Evolutionary conservation across 2,113 vertebrate species (phyloP).

Genomic region (Cyanoderma ruficeps): DNA sequence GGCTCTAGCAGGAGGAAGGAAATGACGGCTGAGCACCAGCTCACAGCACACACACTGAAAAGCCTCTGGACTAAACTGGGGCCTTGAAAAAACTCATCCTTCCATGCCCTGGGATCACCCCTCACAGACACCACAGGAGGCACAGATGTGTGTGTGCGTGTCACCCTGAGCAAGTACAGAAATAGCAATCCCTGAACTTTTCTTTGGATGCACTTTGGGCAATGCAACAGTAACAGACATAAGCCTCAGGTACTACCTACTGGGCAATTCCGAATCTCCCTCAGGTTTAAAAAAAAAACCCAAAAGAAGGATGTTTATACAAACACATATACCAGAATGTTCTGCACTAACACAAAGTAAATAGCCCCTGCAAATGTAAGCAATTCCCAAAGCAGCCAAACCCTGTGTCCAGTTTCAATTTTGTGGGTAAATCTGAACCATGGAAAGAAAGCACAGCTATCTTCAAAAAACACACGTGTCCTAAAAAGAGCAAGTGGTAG

Average conservation of each 20-base stretch:
- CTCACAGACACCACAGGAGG: not conserved
- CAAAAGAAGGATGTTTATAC: not conserved
- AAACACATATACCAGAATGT: not conserved
- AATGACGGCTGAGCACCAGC: constrained; percentile 5
- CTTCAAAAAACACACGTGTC: not conserved
- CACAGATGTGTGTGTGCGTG: accelerated
- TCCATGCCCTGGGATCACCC: not conserved
- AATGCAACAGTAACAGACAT: not conserved
- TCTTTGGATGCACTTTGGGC: not conserved
- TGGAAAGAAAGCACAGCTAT: not conserved
- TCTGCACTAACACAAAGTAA: not conserved
- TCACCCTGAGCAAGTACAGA: not conserved
- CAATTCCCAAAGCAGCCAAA: not conserved
- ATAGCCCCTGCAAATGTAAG: not conserved
- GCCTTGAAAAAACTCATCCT: not conserved
- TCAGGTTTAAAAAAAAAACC: not conserved
- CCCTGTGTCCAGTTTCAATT: not conserved
- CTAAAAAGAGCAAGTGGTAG: not conserved
- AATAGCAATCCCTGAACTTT: not conserved
- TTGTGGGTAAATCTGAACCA: not conserved
- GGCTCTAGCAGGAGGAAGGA: constrained; percentile 28
- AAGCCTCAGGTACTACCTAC: not conserved
- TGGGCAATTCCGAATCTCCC: not conserved
- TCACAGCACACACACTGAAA: not conserved
- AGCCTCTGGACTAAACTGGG: not conserved